These are phyloP conservation scores for Hyposmocoma kahamanoa DNA, from an alignment of 1,140 invertebrate genomes.

Conservation along the genomic window DNA sequence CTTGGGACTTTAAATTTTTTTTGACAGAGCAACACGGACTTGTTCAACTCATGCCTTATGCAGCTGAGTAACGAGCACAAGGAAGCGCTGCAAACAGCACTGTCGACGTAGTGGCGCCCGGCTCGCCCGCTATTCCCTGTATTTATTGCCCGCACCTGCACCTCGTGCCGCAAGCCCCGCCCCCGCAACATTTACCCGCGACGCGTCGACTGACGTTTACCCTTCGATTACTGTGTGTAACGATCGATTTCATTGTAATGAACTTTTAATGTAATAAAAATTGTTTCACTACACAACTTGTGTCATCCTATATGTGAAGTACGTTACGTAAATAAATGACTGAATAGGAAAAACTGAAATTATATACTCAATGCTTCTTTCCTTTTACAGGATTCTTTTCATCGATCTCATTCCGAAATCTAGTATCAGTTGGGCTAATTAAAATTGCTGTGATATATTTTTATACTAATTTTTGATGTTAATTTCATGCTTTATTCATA, in stretches of 20 bases:
- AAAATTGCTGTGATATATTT: constrained; percentile 71
- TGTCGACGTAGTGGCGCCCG: constrained; percentile 45
- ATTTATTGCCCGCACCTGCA: constrained; percentile 36
- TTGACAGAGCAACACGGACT: constrained; percentile 79
- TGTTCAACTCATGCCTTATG: constrained; percentile 88
- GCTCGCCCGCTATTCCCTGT: constrained; percentile 22
- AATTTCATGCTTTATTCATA: constrained; percentile 33
- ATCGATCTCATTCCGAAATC: constrained; percentile 45
- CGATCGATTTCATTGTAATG: too few species aligned
- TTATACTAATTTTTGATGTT: constrained; percentile 59
- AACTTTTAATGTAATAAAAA: neutral
- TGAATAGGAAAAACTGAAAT: constrained; percentile 16
- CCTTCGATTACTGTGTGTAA: neutral
- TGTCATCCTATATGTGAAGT: neutral
- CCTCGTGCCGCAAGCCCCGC: constrained; percentile 12
- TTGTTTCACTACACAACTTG: neutral
- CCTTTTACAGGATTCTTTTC: constrained; percentile 34
- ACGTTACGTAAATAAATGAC: constrained; percentile 10
- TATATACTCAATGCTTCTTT: constrained; percentile 19
- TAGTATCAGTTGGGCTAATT: constrained; percentile 50
- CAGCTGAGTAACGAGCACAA: constrained; percentile 86
- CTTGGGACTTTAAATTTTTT: constrained; percentile 7
- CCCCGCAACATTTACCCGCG: constrained; percentile 10
- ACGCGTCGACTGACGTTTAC: neutral
- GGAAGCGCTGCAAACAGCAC: constrained; percentile 83